Evolutionary conservation across 2,113 vertebrate species (phyloP), one percentile per base, ranked within the genome.

Genomic region (Chaetodon trifascialis): DNA sequence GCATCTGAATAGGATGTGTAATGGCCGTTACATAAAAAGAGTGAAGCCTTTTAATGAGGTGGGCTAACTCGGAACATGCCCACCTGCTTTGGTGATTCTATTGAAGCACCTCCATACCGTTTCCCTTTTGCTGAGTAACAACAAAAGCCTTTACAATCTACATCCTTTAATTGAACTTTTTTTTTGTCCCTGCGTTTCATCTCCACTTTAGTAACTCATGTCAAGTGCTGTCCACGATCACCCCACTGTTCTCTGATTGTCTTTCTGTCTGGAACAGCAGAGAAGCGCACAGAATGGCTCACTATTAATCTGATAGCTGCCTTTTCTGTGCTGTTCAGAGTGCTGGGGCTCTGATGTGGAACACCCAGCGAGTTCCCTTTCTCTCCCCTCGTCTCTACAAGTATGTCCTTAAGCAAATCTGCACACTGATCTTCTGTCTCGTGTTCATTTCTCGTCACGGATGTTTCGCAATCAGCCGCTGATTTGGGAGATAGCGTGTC

Each of bases 371-470:
- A 92, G 91, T 83, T 89, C 76, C 82, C 84, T 89, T 79, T 91
- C 90, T 93, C 82, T 85, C 76, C 83, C 79, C 85, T 86, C 77
- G 38, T 90, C 91, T 90, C 82, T 55, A 84, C 86, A 76, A 92
- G 74, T 92, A 93, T 95, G 93, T 93, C 94, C 93, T 93, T 87
- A 93, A 95, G 93, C 94, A 64, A 93, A 95, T 95, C 94, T 92
- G 58, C 88, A 49, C 84, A 63, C 84, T 77, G 76, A 94, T 95
- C 93, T 94, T 73, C 80, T 76, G 81, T 93, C 93, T 94, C 84
- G 49, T 88, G 88, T 91, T 94, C 92, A 91, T 92, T 92, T 88
- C 88, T 94, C 82, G 89, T 95, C 91, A 93, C 90, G 93, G 93
- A 85, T 93, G 91, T 94, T 94, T 91, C 89, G 72, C 91, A 93